Base-by-base conservation (phyloP, 2,888 invertebrate species). In the Ernsta delagoae region DNA sequence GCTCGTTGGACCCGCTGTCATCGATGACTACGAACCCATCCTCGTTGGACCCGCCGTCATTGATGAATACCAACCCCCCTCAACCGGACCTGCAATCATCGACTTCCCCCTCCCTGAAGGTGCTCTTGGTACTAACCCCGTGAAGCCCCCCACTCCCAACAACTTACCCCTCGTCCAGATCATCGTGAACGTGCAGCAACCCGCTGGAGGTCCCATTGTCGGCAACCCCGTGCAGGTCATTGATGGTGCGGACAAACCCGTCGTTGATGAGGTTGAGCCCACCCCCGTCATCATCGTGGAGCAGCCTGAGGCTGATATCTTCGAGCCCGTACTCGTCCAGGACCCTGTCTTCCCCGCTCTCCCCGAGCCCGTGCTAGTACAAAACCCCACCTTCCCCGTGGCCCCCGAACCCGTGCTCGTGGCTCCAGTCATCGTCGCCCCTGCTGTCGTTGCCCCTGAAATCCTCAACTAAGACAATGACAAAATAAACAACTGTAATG, bases 161-260 rank as follows among this genome's bases (percentile, higher is more conserved):
- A 56, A 59, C 72, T 64, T 75, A 61, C 79, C 79, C 16, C 77
- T 79, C n/a, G 76, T 78, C 24, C 77, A 80, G 71, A 76, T 80
- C 72, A 73, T 80, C 56, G 41, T 75, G 34, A 78, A 77, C 62
- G 48, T 75, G 45, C 59, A 72, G 34, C 60, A 70, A 24, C 39
- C 71, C n/a, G 70, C 45, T 45, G 62, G 41, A 3, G 8, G 1
- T 24, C 56, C 69, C 24, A 24, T 24, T 24, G 24, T 24, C 59
- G 68, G 70, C 6, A 57, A 45, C 2, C 69, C 73, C 36, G 72
- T 72, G 11, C 57, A 70, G 12, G 70, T 65, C 31, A 71, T 71
- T 16, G 72, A 66, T 16, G 68, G 57, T 3, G 62, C 60, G 7
- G 72, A 66, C 9, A 68, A 61, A 4, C 66, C 65, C 11, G 45